Base-by-base conservation (phyloP, 2,797 vertebrate species). In the Moxostoma hubbsi region DNA sequence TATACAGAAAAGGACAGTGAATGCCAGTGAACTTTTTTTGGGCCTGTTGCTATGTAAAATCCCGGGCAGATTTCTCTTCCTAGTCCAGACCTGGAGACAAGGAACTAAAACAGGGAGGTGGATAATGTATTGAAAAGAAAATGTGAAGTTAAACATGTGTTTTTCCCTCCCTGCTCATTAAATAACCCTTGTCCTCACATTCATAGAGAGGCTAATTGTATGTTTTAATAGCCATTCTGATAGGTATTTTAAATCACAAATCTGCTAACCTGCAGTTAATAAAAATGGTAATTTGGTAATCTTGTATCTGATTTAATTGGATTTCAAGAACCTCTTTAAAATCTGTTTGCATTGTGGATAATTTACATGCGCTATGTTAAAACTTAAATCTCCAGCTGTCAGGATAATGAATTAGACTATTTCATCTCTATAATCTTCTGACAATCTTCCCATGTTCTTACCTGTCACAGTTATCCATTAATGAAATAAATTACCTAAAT, bases 321-420 rank as follows among this genome's bases (percentile, higher is more conserved):
- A 87, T 91, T 90, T 89, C 87, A 91, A 89, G 88, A 89, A 92
- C 87, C 89, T 89, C 88, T 90, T 92, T 66, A 89, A 79, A 93
- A 91, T 82, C 80, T 91, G 88, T 93, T 91, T 91, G 90, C 88
- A 81, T 89, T 90, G 81, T 85, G 86, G 87, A 90, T 90, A 90
- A 89, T 85, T 36, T 87, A 91, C 90, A 90, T 88, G 89, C 87
- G 89, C 89, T 88, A 87, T 87, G 85, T 79, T 79, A 79, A 74
- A 89, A 90, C 90, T 88, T 86, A 88, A 92, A 92, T 91, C 90
- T 93, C 87, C 88, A 92, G 87, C 90, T 92, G 90, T 92, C 93
- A 90, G 86, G 91, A 92, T 92, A 93, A 93, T 93, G 91, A 85
- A 92, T 91, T 90, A 89, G 87, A 90, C 88, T 86, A 88, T 93